A percentile compares a stretch with the other conserved stretches of the same genome.
phyloP scores from a whole-genome alignment of 2,113 vertebrate genomes.

The Cygnus atratus region DNA sequence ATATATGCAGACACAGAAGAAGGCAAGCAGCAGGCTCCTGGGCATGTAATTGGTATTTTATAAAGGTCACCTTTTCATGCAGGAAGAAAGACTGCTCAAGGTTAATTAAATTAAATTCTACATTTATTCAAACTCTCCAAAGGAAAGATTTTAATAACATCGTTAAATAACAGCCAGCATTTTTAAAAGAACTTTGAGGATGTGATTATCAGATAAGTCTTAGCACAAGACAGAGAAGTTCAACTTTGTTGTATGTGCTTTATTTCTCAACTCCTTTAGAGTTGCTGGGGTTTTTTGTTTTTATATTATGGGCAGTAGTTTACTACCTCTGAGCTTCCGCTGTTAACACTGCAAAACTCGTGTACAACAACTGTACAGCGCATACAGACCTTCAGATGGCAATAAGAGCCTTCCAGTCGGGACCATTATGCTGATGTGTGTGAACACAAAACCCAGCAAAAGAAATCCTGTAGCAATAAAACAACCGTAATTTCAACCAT shows the following conservation, averaged over 20 bases:
- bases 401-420: neutral
- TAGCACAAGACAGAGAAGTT: neutral
- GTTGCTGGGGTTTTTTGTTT: neutral
- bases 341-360: neutral
- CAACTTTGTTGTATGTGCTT: neutral
- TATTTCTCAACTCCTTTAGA: neutral
- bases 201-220: neutral
- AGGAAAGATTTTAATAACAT: conserved; percentile 35
- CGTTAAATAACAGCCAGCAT: conserved; percentile 21
- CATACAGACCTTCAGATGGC: neutral
- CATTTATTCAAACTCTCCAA: conserved; percentile 35
- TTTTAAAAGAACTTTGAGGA: conserved; percentile 36
- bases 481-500: neutral
- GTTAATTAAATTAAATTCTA: conserved; percentile 61
- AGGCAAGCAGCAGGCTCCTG: neutral
- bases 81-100: conserved; percentile 30
- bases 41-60: conserved; percentile 40
- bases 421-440: neutral
- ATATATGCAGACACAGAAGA: neutral
- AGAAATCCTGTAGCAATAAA: neutral
- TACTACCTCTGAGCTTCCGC: neutral
- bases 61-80: conserved; percentile 57
- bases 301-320: neutral
- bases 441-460: neutral
- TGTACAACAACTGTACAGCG: neutral